Evolutionary conservation across 2,113 vertebrate species (phyloP).

Genomic region (Muscicapa adusta): DNA sequence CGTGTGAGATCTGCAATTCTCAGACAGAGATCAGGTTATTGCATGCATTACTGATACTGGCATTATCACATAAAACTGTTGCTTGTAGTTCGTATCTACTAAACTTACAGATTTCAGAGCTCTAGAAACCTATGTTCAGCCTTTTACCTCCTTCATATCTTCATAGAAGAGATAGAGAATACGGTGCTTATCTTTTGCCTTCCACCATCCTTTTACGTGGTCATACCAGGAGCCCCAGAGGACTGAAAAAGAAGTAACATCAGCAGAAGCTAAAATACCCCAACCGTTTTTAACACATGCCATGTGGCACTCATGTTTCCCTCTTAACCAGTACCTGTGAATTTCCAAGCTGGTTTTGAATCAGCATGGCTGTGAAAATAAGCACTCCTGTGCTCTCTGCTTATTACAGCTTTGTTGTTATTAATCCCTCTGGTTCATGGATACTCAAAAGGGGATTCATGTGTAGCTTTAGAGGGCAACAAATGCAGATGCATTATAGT

Average conservation of each 20-base stretch:
- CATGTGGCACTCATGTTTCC: not conserved
- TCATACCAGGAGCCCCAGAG: conserved; percentile 79
- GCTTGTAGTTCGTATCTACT: not conserved
- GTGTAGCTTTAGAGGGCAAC: not conserved
- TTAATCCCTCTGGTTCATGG: not conserved
- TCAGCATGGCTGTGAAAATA: not conserved
- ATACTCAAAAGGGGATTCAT: not conserved
- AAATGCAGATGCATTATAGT: not conserved
- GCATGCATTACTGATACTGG: not conserved
- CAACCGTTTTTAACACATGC: not conserved
- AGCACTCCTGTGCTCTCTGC: not conserved
- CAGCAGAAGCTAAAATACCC: not conserved
- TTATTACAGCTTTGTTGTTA: not conserved
- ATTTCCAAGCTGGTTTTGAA: not conserved
- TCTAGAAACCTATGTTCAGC: not conserved
- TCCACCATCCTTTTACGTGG: conserved; percentile 80
- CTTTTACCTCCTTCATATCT: conserved; percentile 76
- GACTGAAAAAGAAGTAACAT: conserved; percentile 49
- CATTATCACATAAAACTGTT: not conserved
- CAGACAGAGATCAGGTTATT: not conserved
- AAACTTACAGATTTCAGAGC: not conserved
- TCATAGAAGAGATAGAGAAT: conserved; percentile 79
- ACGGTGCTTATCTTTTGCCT: conserved; percentile 64
- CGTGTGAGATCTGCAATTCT: not conserved
- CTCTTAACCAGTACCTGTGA: not conserved